Evolutionary conservation across 1,140 invertebrate genomes (phyloP), one percentile per base, ranked within the genome.

Genomic region (Apis florea): DNA sequence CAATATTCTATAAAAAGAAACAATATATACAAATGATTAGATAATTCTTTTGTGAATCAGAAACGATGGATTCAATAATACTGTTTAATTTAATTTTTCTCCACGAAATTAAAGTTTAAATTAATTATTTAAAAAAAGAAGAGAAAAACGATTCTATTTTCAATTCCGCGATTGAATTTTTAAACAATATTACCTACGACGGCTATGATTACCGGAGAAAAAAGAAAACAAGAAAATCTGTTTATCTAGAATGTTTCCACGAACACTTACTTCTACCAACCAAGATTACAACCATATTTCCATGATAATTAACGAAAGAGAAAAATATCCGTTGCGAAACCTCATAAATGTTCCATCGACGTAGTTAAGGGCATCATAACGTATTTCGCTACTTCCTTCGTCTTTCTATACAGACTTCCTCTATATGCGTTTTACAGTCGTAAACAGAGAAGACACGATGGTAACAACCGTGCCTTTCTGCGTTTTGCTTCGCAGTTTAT

Each of bases 251-350:
- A 49, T 1, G 49, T 68, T 24, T 26, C 21, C 54, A 17, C 17
- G 15, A 19, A 31, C n/a, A 19, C 10, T 54, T 6, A 53, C 13
- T 54, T 54, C 15, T 19, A 17, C 24, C 10, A 13, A 8, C 24
- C 5, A 71, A 56, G 21, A 71, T 56, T 31, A 31, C 51, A 5
- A 40, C 31, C 54, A 19, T n/a, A 13, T n/a, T n/a, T 58, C 21
- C 56, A 11, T 21, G 54, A 72, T 47, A 72, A 72, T 72, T 72
- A 72, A 19, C 69, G 8, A 31, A 24, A 51, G 10, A 40, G 69
- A 13, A 71, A 56, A 56, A 21, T 21, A 12, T 19, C 12, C 56
- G 17, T 15, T 9, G 24, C 51, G 69, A 56, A 71, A 56, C 54
- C 70, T 13, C 54, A 21, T 72, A 72, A 72, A 72, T 26, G 68